These are phyloP conservation scores for Choloepus hoffmanni DNA, from an alignment of 2,113 vertebrate genomes.

Conservation along the genomic window DNA sequence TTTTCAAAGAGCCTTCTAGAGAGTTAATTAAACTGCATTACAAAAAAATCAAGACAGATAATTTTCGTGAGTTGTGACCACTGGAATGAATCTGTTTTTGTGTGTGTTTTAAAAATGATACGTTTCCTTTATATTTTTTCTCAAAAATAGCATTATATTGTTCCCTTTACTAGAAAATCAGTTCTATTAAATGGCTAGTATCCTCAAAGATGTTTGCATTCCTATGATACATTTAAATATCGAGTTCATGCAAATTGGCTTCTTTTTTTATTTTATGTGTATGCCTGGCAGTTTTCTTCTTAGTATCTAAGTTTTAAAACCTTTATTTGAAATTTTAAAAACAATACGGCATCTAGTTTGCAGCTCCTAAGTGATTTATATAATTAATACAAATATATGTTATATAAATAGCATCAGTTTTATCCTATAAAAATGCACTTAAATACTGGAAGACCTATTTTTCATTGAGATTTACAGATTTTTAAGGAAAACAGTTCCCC, in stretches of 20 bases:
- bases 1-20: background rate
- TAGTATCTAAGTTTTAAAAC: constrained; percentile 35
- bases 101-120: background rate
- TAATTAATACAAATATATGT: background rate
- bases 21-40: constrained; percentile 12
- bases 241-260: constrained; percentile 23
- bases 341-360: constrained; percentile 20
- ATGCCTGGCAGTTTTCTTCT: constrained; percentile 13
- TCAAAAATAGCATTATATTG: background rate
- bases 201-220: constrained; percentile 41
- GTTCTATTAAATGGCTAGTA: background rate
- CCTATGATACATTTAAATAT: constrained; percentile 8
- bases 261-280: constrained; percentile 14
- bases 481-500: constrained; percentile 14
- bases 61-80: background rate
- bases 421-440: constrained; percentile 23
- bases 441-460: background rate
- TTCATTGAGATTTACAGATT: background rate
- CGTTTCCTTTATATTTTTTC: background rate
- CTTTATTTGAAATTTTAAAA: background rate
- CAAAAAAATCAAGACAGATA: background rate
- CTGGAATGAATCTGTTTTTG: background rate
- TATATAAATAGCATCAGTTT: background rate
- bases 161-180: constrained; percentile 21
- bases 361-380: background rate